Evolutionary conservation across 2,113 vertebrate species (phyloP), one percentile per base, ranked within the genome.

Genomic region (Tenebrosternarchus preto): DNA sequence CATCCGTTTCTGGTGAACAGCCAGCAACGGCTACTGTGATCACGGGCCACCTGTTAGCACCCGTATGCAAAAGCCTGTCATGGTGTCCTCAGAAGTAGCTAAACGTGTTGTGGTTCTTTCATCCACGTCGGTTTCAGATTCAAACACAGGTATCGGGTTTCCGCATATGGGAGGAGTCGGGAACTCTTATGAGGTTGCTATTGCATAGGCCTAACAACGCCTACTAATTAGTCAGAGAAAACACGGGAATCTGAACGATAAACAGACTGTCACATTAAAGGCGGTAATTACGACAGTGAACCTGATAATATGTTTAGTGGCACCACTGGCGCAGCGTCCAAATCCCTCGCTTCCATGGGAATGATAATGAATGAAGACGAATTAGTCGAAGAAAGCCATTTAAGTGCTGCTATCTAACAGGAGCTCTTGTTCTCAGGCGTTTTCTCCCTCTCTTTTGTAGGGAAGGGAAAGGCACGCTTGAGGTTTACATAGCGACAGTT

Each of bases 401-500:
- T 8, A 29, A 50, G 43, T 50, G 8, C 9, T 22, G 9, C 46
- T 15, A n/a, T 8, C 22, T 46, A 9, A 46, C 39, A 24, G 19
- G 33, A 33, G 20, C n/a, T 36, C 29, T 25, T 3, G 25, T 55
- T 80, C 56, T 33, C 12, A 50, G 36, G 6, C 27, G 4, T 15
- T 20, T 19, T 17, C 61, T 64, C 39, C 7, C 9, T 22, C 61
- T 36, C 71, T 16, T 55, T 80, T 73, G 66, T 63, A 50, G 71
- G 76, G 84, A 87, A 89, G 87, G 89, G 89, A 90, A 87, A 88
- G 92, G 89, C 89, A 88, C 88, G 82, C 87, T 92, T 92, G 92
- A 93, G 91, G 93, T 93, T 93, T 93, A 93, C 91, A 93, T 89
- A 85, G 92, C 92, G 93, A 94, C 93, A 95, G 93, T 64, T 16